Percentiles rank a stretch among this genome's conserved stretches.
These are phyloP conservation scores for Coelopa pilipes DNA, from an alignment of 2,888 invertebrate species.

Conservation along the genomic window DNA sequence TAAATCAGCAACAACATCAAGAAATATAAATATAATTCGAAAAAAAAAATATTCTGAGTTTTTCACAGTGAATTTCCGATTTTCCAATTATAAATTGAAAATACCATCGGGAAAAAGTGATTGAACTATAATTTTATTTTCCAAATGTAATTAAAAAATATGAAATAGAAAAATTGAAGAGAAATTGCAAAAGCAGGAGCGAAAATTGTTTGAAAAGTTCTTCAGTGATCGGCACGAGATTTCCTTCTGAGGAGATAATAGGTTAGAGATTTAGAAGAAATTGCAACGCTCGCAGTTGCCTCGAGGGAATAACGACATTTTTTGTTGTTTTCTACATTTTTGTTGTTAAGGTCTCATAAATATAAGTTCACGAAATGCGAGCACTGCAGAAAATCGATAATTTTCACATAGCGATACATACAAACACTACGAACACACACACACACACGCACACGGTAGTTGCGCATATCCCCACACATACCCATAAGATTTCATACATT, in stretches of 20 bases:
- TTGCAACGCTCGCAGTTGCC: too few species aligned
- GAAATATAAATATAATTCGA: constrained; percentile 9
- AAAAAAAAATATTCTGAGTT: too few species aligned
- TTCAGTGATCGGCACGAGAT: background rate
- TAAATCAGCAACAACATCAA: background rate
- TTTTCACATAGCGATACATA: constrained; percentile 24
- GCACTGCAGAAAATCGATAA: constrained; percentile 26
- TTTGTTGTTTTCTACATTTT: background rate
- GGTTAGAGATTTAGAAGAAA: too few species aligned
- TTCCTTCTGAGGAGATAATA: too few species aligned
- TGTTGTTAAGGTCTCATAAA: background rate
- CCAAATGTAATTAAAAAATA: constrained; percentile 4
- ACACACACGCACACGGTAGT: too few species aligned
- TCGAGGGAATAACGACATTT: too few species aligned
- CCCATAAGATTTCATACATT: background rate
- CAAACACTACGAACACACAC: background rate
- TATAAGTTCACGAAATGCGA: constrained; percentile 9
- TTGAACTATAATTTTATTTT: too few species aligned
- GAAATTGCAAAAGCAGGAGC: background rate
- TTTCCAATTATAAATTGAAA: constrained; percentile 19
- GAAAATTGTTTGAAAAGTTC: background rate
- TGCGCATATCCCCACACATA: background rate
- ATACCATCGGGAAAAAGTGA: too few species aligned
- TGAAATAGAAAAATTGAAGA: background rate
- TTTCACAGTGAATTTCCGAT: constrained; percentile 11